Evolutionary conservation across 2,888 invertebrate species (phyloP).

Genomic region (Clostera curtula): DNA sequence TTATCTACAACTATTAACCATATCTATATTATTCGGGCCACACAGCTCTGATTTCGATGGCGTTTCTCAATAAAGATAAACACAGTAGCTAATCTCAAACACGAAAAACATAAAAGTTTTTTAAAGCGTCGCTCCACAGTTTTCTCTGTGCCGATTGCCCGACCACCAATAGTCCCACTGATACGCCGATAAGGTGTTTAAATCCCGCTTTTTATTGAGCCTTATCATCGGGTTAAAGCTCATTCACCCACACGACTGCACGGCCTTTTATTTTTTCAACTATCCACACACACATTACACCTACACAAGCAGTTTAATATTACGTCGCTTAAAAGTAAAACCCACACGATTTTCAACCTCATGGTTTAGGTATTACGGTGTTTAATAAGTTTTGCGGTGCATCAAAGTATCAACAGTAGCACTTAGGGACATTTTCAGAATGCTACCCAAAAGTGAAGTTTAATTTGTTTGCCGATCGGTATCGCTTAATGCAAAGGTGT

Average conservation of each 20-base stretch:
- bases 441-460: conserved; percentile 29
- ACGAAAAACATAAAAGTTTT: background rate
- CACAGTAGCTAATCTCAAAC: no score
- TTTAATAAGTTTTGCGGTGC: background rate
- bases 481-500: conserved; percentile 30
- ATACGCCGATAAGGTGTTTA: conserved; percentile 57
- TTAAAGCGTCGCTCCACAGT: conserved; percentile 21
- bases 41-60: no score
- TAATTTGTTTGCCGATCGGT: conserved; percentile 31
- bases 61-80: no score
- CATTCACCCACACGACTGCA: conserved; percentile 42
- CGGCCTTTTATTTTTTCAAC: conserved; percentile 28
- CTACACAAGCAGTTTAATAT: conserved; percentile 18
- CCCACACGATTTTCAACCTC: conserved; percentile 10
- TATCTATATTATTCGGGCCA: no score
- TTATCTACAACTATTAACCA: no score
- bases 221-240: conserved; percentile 52
- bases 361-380: background rate
- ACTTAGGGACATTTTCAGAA: conserved; percentile 27
- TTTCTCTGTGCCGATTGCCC: conserved; percentile 16
- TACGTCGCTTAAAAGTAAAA: conserved; percentile 2
- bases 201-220: conserved; percentile 61
- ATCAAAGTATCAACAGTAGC: conserved; percentile 6
- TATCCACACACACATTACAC: conserved; percentile 14
- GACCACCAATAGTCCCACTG: conserved; percentile 45